Evolutionary conservation across 2,113 vertebrate species (phyloP).

Genomic region (Addax nasomaculatus): DNA sequence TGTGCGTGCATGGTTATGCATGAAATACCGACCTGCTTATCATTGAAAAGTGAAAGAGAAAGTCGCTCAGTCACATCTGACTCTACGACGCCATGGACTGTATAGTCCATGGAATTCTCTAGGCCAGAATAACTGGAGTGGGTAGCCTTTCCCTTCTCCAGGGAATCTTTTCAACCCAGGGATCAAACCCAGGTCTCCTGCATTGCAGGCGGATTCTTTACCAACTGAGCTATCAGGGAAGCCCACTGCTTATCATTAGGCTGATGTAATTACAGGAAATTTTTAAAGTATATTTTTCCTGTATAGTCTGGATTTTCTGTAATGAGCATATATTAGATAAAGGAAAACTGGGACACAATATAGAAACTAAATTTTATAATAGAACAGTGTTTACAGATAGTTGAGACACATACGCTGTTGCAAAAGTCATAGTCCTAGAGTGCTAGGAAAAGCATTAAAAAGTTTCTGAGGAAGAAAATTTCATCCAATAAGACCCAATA

Average conservation of each 20-base stretch:
- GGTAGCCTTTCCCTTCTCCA: neutral
- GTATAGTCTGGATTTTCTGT: neutral
- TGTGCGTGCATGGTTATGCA: neutral
- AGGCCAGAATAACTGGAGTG: neutral
- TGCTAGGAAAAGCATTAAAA: neutral
- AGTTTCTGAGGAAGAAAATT: neutral
- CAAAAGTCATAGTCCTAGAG: neutral
- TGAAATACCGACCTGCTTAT: neutral
- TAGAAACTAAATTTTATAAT: neutral
- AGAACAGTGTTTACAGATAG: neutral
- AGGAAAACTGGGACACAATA: neutral
- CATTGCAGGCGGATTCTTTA: neutral
- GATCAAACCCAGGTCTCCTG: neutral
- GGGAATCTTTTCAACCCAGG: neutral
- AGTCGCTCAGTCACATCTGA: neutral
- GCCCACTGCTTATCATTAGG: neutral
- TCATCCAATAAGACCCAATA: neutral
- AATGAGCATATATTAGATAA: neutral
- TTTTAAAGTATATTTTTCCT: neutral
- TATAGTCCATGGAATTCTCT: neutral
- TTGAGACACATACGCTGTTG: neutral
- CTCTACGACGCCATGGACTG: neutral
- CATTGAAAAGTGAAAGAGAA: neutral
- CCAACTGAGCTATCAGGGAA: neutral
- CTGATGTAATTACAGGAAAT: neutral